A percentile compares a stretch with the other conserved stretches of the same genome.
Conservation (phyloP, 1,140 invertebrate genomes). For the Mylabris phalerata region DNA sequence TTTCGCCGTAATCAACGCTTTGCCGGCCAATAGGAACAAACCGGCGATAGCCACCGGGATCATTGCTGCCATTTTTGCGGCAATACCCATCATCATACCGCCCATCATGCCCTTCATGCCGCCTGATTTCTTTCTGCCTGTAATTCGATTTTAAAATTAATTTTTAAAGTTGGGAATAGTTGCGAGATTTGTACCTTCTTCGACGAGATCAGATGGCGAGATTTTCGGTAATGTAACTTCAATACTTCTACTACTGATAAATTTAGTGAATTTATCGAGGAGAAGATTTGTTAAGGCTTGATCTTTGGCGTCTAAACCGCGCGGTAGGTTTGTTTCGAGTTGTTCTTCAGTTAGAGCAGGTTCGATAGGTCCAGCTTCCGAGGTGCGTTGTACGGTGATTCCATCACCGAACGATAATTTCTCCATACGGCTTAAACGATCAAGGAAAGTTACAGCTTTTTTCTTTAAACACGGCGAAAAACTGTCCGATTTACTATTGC, state of each 20-base stretch:
- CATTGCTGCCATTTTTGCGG: slow-evolving; percentile 66
- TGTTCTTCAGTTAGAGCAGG: slow-evolving; percentile 52
- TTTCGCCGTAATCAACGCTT: slow-evolving; percentile 70
- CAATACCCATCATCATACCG: slow-evolving; percentile 74
- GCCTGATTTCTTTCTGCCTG: slow-evolving; percentile 46
- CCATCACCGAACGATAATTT: slow-evolving; percentile 58
- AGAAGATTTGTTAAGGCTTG: slow-evolving; percentile 60
- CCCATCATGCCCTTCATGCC: slow-evolving; percentile 80
- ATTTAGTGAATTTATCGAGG: slow-evolving; percentile 59
- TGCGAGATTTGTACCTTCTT: slow-evolving; percentile 55
- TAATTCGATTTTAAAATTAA: slow-evolving; percentile 25
- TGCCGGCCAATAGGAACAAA: slow-evolving; percentile 66
- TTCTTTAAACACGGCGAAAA: slow-evolving; percentile 70
- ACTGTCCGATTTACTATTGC: slow-evolving; percentile 49
- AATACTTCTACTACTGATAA: slow-evolving; percentile 67
- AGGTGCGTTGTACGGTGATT: slow-evolving; percentile 56
- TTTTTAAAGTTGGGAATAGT: slow-evolving; percentile 10
- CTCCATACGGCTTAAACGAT: slow-evolving; percentile 61
- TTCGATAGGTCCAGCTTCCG: slow-evolving; percentile 36
- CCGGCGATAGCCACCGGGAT: slow-evolving; percentile 66
- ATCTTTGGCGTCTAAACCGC: slow-evolving; percentile 55
- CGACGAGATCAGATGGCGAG: slow-evolving; percentile 57
- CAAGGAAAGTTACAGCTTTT: slow-evolving; percentile 69
- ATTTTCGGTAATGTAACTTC: slow-evolving; percentile 67
- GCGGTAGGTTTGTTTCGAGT: slow-evolving; percentile 56